Conservation (phyloP, 2,113 vertebrate species). For the Sula dactylatra region DNA sequence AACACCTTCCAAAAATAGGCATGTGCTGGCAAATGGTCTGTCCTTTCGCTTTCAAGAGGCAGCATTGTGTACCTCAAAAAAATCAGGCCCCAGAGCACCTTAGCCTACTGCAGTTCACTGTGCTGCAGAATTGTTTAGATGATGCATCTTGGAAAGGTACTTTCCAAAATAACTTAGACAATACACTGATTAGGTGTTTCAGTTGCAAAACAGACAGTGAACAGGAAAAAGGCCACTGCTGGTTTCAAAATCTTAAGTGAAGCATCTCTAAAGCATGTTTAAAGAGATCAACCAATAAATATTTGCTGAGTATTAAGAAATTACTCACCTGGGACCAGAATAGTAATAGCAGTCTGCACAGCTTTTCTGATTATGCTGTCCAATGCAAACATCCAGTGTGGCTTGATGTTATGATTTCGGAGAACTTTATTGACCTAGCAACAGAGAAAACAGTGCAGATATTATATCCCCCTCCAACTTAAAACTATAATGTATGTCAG, state of each 20-base stretch:
- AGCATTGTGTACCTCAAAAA: neutral
- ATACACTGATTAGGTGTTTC: neutral
- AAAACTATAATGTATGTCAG: neutral
- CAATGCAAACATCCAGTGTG: slow-evolving; percentile 98
- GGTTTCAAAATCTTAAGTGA: neutral
- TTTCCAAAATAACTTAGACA: neutral
- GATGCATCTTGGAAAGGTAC: neutral
- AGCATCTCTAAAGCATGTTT: neutral
- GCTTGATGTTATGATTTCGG: slow-evolving; percentile 97
- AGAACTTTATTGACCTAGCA: slow-evolving; percentile 96
- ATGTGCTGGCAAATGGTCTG: neutral
- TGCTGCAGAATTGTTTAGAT: neutral
- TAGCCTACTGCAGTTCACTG: neutral
- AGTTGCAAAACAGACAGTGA: neutral
- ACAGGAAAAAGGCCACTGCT: neutral
- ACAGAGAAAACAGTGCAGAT: slow-evolving; percentile 21
- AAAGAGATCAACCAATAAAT: neutral
- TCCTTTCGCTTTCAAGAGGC: neutral
- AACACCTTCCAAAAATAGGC: neutral
- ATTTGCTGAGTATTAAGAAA: neutral
- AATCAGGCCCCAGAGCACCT: neutral
- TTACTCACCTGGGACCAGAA: slow-evolving; percentile 92
- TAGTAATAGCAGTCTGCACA: slow-evolving; percentile 96
- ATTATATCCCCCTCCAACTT: neutral
- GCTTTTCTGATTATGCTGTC: slow-evolving; percentile 98